Percentiles rank a stretch among this genome's conserved stretches.
Conservation (phyloP, 2,797 vertebrate species). For the Arrhamphus sclerolepis region DNA sequence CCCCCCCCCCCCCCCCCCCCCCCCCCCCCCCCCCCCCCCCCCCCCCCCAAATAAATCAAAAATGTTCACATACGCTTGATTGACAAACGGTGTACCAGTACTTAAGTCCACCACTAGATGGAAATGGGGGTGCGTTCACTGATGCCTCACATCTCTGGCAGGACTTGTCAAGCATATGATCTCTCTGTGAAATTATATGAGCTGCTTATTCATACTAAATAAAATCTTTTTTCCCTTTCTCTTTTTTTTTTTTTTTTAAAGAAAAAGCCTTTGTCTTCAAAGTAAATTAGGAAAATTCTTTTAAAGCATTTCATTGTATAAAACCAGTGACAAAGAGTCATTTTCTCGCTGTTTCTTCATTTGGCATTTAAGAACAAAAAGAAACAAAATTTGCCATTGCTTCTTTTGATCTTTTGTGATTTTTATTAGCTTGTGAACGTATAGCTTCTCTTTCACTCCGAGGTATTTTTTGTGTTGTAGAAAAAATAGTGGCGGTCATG, state of each 20-base stretch:
- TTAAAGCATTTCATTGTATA: too few species aligned
- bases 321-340: too few species aligned
- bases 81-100: slow-evolving; percentile 46
- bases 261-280: background rate
- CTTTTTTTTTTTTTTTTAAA: too few species aligned
- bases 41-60: too few species aligned
- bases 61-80: too few species aligned
- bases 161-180: background rate
- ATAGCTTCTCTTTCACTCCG: slow-evolving; percentile 8
- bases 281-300: background rate
- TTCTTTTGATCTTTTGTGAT: background rate
- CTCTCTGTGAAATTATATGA: background rate
- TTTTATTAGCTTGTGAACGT: background rate
- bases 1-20: too few species aligned
- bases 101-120: slow-evolving; percentile 62
- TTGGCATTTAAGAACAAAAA: background rate
- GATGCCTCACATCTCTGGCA: background rate
- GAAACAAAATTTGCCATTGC: background rate
- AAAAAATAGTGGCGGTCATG: slow-evolving; percentile 11
- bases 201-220: too few species aligned
- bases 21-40: too few species aligned
- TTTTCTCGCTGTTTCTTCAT: background rate
- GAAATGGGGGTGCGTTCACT: slow-evolving; percentile 48
- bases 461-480: slow-evolving; percentile 8
- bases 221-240: too few species aligned